Base-by-base conservation (phyloP, 1,140 invertebrate species). In the Ceratina calcarata region DNA sequence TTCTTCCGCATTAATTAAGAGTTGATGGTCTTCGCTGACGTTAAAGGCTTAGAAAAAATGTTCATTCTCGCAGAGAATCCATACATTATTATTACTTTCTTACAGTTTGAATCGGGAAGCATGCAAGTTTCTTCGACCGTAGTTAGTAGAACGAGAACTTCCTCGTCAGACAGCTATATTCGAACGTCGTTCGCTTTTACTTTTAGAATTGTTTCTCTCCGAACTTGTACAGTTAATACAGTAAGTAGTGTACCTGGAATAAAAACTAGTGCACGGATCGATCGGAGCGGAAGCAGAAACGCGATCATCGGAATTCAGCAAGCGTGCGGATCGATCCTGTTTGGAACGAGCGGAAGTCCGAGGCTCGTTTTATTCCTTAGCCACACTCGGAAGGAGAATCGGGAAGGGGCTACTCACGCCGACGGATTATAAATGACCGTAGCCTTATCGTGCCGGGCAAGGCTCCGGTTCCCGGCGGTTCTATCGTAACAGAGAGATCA, bases 401-500 rank as follows among this genome's bases (percentile, higher is more conserved):
- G 49, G 57, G 45, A n/a, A 55, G 18, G 18, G 81, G 84, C 85
- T 85, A 86, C 85, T 86, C 86, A 86, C 84, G 84, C 85, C 78
- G 74, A 79, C 86, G 87, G 87, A 89, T 90, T 90, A 90, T 90
- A 90, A 90, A 90, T 90, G 87, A 88, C 88, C 84, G 83, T 7
- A 90, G 83, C 85, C 84, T 90, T 89, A 90, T 90, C 88, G 88
- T 80, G 70, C 71, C 68, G 77, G 81, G 85, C 84, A 85, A 87
- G 78, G 87, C 80, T 80, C 81, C 83, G 67, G 78, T 87, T 87
- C 77, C 83, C 78, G 73, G 84, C 37, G 87, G 78, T 84, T 82
- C 84, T 88, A 88, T 87, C 87, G 86, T 84, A 87, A 85, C 86
- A 89, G 85, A 89, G 86, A 88, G 87, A 89, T 89, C 88, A 89